These are phyloP conservation scores for Drosophila austrosaltans DNA, from an alignment of 2,888 invertebrate genomes.

Conservation along the genomic window DNA sequence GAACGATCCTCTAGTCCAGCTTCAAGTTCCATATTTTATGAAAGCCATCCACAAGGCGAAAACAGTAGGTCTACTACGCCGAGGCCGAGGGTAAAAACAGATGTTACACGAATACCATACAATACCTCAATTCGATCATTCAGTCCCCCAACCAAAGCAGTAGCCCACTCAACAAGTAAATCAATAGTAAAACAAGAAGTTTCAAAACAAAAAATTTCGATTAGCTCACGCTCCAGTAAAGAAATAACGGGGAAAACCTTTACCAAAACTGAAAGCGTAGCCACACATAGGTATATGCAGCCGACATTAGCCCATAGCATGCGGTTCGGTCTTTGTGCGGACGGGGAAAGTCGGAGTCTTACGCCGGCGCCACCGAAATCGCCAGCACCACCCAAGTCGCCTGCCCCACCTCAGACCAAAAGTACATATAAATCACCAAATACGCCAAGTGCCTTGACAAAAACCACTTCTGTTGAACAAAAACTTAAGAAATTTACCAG, in stretches of 20 bases:
- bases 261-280: slow-evolving; percentile 31
- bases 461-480: slow-evolving; percentile 49
- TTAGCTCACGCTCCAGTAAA: slow-evolving; percentile 35
- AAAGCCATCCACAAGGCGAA: slow-evolving; percentile 69
- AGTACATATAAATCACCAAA: slow-evolving; percentile 50
- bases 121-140: slow-evolving; percentile 66
- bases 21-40: slow-evolving; percentile 69
- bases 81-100: slow-evolving; percentile 73
- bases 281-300: slow-evolving; percentile 85
- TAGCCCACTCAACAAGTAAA: slow-evolving; percentile 18
- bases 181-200: slow-evolving; percentile 26
- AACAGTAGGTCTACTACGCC: slow-evolving; percentile 72
- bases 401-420: slow-evolving; percentile 55
- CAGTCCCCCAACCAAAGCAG: slow-evolving; percentile 59
- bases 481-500: slow-evolving; percentile 49
- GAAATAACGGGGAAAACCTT: slow-evolving; percentile 37
- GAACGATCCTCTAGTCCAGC: slow-evolving; percentile 73
- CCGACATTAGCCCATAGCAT: slow-evolving; percentile 86
- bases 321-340: slow-evolving; percentile 83
- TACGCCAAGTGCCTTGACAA: slow-evolving; percentile 61
- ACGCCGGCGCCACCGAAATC: slow-evolving; percentile 62
- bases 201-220: slow-evolving; percentile 45
- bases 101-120: slow-evolving; percentile 74
- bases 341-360: slow-evolving; percentile 59
- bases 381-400: slow-evolving; percentile 70